phyloP scores from a whole-genome alignment of 2,113 vertebrate genomes.

The Zosterops lateralis region DNA sequence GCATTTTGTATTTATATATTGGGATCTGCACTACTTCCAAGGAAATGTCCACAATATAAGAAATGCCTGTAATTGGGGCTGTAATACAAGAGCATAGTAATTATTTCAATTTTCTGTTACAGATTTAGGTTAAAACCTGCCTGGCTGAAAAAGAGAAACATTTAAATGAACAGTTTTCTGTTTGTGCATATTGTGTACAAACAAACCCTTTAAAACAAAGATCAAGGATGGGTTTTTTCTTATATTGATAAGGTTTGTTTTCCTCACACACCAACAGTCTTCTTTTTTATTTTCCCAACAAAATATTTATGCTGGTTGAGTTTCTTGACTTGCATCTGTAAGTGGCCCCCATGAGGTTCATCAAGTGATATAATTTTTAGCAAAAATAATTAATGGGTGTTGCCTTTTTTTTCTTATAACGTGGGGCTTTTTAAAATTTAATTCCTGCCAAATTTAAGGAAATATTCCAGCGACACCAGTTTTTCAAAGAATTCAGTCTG shows the following conservation, averaged over 20 bases:
- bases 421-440: not conserved
- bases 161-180: not conserved
- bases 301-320: not conserved
- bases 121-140: not conserved
- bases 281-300: not conserved
- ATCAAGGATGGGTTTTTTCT: not conserved
- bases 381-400: not conserved
- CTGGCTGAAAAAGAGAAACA: not conserved
- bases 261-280: not conserved
- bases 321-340: not conserved
- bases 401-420: not conserved
- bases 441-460: not conserved
- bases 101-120: not conserved
- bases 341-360: not conserved
- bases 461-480: not conserved
- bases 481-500: not conserved
- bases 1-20: not conserved
- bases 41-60: not conserved
- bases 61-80: not conserved
- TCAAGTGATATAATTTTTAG: not conserved
- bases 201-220: not conserved
- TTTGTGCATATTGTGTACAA: not conserved
- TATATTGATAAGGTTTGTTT: not conserved
- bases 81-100: not conserved
- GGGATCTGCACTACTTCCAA: not conserved